Evolutionary conservation across 2,797 vertebrate species (phyloP), one percentile per base, ranked within the genome.

Genomic region (Thripadectes ignobilis): DNA sequence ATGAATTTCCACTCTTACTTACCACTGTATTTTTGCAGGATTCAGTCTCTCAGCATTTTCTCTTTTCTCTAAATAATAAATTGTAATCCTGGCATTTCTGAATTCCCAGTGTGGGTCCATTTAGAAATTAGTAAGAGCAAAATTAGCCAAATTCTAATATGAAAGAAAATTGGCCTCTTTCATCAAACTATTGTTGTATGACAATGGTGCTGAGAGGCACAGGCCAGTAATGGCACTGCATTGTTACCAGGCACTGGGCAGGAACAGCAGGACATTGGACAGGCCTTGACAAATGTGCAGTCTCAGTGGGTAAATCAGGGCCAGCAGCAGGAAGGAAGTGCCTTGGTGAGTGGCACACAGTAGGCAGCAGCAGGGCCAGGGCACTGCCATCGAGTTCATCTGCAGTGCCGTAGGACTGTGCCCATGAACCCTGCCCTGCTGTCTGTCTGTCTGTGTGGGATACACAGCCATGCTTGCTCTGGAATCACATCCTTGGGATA

Each of bases 171-270:
- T 93, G 68, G 49, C 58, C 72, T 85, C 43, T 62, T 85, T 57
- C 65, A 85, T 88, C 74, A 85, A 88, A 51, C 93, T 74, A 85
- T 96, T 96, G 93, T 88, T 80, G 48, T 85, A 58, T 89, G 38
- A 95, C 91, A 96, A 92, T 94, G 75, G 87, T 83, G 57, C 65
- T 80, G 91, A 88, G 87, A 91, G 85, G 68, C 78, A 57, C 41
- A 85, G 77, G 65, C 61, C 78, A 74, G n/a, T 65, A 88, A 57
- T 4, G 4, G 48, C 0, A 0, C 48, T 67, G 59, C 81, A 63
- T 63, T 94, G 63, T 95, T 82, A 82, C 55, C 65, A 89, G 75
- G 65, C 72, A 36, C 82, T 46, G 85, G 88, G 48, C 52, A 93
- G 59, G 87, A 91, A 68, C 26, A 71, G 81, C 27, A 58, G 88